These are phyloP conservation scores for Melikaiella ostensackeni DNA, from an alignment of 2,888 invertebrate genomes.

Conservation along the genomic window DNA sequence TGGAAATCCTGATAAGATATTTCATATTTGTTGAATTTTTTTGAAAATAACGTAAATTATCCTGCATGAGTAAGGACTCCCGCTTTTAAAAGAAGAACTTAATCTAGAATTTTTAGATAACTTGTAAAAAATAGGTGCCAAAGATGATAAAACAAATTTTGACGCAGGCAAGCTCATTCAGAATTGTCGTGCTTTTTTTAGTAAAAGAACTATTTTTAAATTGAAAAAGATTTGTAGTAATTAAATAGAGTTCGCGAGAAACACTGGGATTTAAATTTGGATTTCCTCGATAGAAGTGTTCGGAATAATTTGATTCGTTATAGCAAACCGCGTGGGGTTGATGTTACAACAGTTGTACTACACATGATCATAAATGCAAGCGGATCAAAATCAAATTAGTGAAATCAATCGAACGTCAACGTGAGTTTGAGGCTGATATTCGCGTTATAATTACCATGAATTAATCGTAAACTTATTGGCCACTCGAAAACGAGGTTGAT, in stretches of 20 bases:
- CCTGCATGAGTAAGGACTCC: conserved; percentile 12
- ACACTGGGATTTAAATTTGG: conserved; percentile 31
- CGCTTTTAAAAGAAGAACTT: not conserved
- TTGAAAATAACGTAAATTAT: not conserved
- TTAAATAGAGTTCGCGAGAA: no score
- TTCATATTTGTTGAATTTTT: not conserved
- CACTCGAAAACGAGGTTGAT: conserved; percentile 42
- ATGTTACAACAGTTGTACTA: conserved; percentile 12
- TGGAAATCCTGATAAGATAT: no score
- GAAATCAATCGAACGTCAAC: conserved; percentile 57
- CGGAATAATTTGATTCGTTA: conserved; percentile 59
- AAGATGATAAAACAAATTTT: conserved; percentile 55
- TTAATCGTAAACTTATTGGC: conserved; percentile 58
- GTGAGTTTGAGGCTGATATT: conserved; percentile 41
- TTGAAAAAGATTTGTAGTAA: no score
- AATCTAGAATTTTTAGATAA: not conserved
- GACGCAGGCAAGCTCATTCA: conserved; percentile 65
- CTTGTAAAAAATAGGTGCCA: not conserved
- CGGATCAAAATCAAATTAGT: conserved; percentile 62
- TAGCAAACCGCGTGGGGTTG: conserved; percentile 49
- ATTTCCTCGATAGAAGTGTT: conserved; percentile 45
- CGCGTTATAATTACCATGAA: conserved; percentile 55
- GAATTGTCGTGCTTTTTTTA: conserved; percentile 43
- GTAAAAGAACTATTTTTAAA: no score
- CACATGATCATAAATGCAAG: conserved; percentile 56